Evolutionary conservation across 2,113 vertebrate genomes (phyloP).

Genomic region (Pitta sordida): DNA sequence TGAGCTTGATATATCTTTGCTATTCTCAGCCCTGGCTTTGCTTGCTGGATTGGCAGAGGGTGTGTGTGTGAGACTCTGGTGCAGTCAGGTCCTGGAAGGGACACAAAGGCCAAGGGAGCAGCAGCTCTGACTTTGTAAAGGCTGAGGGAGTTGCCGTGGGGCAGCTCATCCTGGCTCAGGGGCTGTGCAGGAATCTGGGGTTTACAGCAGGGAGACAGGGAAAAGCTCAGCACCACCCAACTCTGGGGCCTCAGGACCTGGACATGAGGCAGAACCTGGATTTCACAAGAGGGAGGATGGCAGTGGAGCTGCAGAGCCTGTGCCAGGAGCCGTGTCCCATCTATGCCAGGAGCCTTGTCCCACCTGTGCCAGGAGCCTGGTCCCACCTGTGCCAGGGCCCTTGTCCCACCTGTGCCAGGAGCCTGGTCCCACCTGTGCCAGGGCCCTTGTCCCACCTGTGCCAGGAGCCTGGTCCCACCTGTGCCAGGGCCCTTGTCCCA

Average conservation of each 20-base stretch:
- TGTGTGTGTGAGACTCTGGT: neutral
- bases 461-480: no score
- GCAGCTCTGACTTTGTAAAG: neutral
- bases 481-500: neutral
- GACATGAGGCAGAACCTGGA: rapidly evolving
- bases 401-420: neutral
- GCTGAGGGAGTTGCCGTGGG: rapidly evolving
- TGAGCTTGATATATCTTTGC: neutral
- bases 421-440: no score
- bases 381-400: no score
- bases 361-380: neutral
- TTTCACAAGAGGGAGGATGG: neutral
- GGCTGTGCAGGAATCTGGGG: rapidly evolving
- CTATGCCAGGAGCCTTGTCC: no score
- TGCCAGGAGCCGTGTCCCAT: neutral
- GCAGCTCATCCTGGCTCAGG: neutral
- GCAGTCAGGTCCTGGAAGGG: neutral
- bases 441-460: no score
- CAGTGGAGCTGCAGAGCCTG: neutral
- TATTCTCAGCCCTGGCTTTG: neutral
- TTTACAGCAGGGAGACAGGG: neutral
- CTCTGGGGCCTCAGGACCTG: rapidly evolving
- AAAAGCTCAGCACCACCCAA: no score
- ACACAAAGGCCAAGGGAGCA: neutral
- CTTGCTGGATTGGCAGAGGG: neutral